Percentiles rank a stretch among this genome's conserved stretches.
These are phyloP conservation scores for Caenorhabditis japonica DNA, from an alignment of 2,888 invertebrate species.

Conservation along the genomic window DNA sequence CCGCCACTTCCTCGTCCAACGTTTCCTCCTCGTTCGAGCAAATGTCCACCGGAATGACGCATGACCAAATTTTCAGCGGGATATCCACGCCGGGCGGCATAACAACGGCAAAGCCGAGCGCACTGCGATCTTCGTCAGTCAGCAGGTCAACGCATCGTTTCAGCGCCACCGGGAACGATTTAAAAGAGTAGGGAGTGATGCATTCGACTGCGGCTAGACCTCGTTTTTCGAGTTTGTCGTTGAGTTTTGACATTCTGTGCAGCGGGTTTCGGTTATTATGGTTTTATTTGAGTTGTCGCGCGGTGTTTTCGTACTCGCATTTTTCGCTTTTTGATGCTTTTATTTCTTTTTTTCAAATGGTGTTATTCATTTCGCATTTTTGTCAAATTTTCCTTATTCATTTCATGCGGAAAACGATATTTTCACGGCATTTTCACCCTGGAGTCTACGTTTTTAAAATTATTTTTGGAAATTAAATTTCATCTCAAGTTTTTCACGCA, in stretches of 20 bases:
- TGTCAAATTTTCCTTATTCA: too few relatives aligned
- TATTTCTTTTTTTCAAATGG: too few relatives aligned
- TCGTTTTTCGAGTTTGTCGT: constrained; percentile 22
- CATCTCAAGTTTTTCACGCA: too few relatives aligned
- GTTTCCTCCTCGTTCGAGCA: constrained; percentile 30
- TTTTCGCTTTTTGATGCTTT: too few relatives aligned
- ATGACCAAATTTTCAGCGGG: constrained; percentile 52
- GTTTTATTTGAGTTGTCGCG: too few relatives aligned
- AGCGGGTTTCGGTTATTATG: too few relatives aligned
- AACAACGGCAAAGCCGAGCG: constrained; percentile 44
- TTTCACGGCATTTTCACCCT: too few relatives aligned
- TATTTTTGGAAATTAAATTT: too few relatives aligned
- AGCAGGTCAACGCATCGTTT: constrained; percentile 48
- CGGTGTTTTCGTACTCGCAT: too few relatives aligned
- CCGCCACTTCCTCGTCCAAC: constrained; percentile 49
- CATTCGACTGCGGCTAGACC: constrained; percentile 38
- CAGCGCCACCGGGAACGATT: constrained; percentile 34
- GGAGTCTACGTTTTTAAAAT: too few relatives aligned
- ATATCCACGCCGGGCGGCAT: constrained; percentile 53
- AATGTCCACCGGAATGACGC: constrained; percentile 51
- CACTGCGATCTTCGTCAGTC: constrained; percentile 32
- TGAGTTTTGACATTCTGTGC: constrained; percentile 33
- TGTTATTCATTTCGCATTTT: too few relatives aligned
- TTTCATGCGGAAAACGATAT: too few relatives aligned
- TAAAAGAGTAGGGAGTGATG: constrained; percentile 45